These are phyloP conservation scores for Drosophila maculinotata DNA, from an alignment of 2,888 invertebrate species.

Conservation along the genomic window DNA sequence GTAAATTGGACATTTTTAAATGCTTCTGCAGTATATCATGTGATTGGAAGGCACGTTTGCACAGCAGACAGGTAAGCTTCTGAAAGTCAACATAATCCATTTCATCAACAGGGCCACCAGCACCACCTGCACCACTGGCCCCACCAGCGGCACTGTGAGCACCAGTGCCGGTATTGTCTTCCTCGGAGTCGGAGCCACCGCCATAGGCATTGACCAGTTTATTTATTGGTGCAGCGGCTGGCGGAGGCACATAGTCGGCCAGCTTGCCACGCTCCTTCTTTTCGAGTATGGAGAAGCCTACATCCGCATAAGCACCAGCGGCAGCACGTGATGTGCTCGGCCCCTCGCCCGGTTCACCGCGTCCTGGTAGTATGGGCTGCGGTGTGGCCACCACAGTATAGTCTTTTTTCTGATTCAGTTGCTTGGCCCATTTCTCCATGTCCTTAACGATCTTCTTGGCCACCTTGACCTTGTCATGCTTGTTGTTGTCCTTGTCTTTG, in stretches of 20 bases:
- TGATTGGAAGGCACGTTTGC: constrained; percentile 97
- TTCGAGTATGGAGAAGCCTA: constrained; percentile 96
- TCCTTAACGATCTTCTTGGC: constrained; percentile 98
- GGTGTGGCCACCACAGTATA: constrained; percentile 83
- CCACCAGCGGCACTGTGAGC: background rate
- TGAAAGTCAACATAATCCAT: constrained; percentile 94
- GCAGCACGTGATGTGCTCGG: constrained; percentile 63
- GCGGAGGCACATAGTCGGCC: constrained; percentile 75
- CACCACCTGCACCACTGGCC: background rate
- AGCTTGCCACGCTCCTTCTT: constrained; percentile 87
- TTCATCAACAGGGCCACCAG: constrained; percentile 86
- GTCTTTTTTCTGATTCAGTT: constrained; percentile 98
- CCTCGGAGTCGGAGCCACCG: constrained; percentile 90
- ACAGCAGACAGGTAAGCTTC: constrained; percentile 96
- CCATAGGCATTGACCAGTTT: constrained; percentile 90
- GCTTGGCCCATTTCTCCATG: constrained; percentile 96
- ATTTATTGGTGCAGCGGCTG: constrained; percentile 63
- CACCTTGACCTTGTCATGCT: constrained; percentile 97
- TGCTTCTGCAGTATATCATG: constrained; percentile 95
- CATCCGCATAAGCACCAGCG: constrained; percentile 91
- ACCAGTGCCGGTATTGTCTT: constrained; percentile 86
- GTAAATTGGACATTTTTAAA: constrained; percentile 96
- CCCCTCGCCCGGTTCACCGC: constrained; percentile 57
- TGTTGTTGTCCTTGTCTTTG: constrained; percentile 86
- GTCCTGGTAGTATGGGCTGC: constrained; percentile 75